Evolutionary conservation across 1,140 invertebrate species (phyloP), one percentile per base, ranked within the genome.

Genomic region (Cheumatopsyche charites): DNA sequence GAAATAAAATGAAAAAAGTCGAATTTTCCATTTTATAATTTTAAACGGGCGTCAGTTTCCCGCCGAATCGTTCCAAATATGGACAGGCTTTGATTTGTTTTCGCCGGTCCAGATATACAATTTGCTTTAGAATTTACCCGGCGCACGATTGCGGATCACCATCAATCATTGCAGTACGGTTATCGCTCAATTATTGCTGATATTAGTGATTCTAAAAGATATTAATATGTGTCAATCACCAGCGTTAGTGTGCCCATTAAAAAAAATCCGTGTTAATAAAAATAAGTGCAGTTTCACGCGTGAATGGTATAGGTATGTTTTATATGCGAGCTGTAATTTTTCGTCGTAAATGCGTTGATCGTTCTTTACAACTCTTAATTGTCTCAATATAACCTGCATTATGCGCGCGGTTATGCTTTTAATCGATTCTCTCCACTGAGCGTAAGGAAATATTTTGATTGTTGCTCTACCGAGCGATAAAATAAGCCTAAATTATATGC

Each of bases 191-290:
- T 47, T 47, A 47, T 47, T 47, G 43, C 13, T 3, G 43, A 13
- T n/a, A 13, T 3, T 47, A 15, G 43, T 47, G n/a, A n/a, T 47
- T 47, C 15, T 4, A 47, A 47, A 2, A 13, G 4, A n/a, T 4
- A 47, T 47, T 47, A 47, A 47, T 47, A 47, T 47, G 43, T 47
- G 43, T 47, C 43, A 47, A 47, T 47, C 43, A 47, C 15, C 4
- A n/a, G 4, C 12, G 15, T 12, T 47, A 4, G 43, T 47, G 29
- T 36, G 3, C 29, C 29, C 29, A 9, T 36, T 36, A 36, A 36
- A 36, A 36, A 36, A n/a, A 36, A 36, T 3, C 29, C 29, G 9
- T 36, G 9, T 36, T n/a, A n/a, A n/a, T n/a, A n/a, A 36, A 36
- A 36, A 36, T 3, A 36, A 3, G 29, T 36, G 29, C 29, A 36